phyloP scores from a whole-genome alignment of 1,140 invertebrate species.

The Drosophila cardini region DNA sequence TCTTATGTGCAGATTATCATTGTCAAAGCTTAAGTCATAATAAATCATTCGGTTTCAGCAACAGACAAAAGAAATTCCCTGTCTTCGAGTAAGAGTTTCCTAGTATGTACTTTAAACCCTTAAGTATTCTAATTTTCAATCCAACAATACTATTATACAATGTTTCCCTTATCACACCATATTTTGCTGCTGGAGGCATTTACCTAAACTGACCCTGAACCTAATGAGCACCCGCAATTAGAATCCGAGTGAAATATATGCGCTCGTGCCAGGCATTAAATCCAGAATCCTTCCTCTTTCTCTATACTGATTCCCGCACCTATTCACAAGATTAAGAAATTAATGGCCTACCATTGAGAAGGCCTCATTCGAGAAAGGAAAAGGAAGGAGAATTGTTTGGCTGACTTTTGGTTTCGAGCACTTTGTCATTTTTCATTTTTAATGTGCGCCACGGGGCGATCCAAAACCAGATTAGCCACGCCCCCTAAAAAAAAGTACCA shows the following conservation, averaged over 20 bases:
- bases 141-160: background rate
- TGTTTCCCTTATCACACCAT: background rate
- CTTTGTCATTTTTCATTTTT: conserved; percentile 45
- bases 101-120: conserved; percentile 4
- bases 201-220: conserved; percentile 8
- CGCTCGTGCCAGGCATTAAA: conserved; percentile 12
- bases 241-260: conserved; percentile 15
- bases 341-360: conserved; percentile 26
- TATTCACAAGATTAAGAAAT: conserved; percentile 46
- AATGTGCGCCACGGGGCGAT: conserved; percentile 25
- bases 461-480: conserved; percentile 11
- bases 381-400: conserved; percentile 7
- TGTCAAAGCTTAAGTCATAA: conserved; percentile 43
- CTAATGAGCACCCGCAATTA: conserved; percentile 39
- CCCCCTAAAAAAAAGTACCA: background rate
- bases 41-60: conserved; percentile 40
- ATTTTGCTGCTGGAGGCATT: background rate
- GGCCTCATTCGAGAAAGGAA: conserved; percentile 1
- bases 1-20: conserved; percentile 41
- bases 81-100: background rate
- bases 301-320: background rate
- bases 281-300: background rate
- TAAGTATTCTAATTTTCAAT: conserved; percentile 8
- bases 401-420: conserved; percentile 26
- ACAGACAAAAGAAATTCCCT: background rate